Evolutionary conservation across 2,888 invertebrate genomes (phyloP), one percentile per base, ranked within the genome.

Genomic region (Tanaodytes sp.): DNA sequence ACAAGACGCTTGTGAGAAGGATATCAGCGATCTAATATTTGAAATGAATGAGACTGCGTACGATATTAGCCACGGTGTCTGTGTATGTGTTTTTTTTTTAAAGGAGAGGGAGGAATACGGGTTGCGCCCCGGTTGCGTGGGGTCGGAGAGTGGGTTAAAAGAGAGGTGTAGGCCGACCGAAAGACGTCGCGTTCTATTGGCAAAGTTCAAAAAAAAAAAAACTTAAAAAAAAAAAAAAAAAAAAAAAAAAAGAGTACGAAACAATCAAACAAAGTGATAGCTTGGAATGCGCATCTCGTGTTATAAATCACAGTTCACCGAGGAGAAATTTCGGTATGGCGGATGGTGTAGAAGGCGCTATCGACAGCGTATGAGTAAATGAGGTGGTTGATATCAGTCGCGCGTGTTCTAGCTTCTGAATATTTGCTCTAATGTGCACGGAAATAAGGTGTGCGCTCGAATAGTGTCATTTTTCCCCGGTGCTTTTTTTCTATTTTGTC

Each of bases 381-480:
- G 43, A 39, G 12, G 14, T 18, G 45, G 9, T 11, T 59, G 18
- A 23, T 48, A 40, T 42, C 31, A 33, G 33, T 27, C 11, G 31
- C 43, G 40, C 27, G 39, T 16, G 30, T 48, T 58, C 49, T 59
- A n/a, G 11, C 2, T 39, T 36, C 16, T n/a, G 42, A 42, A 8
- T 20, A 19, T 39, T 31, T 18, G 23, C 16, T 33, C 42, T 40
- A 52, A 36, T 55, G 40, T 55, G 42, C 39, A 49, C 42, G 49
- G n/a, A 40, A 31, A 36, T 48, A 48, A 42, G 31, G 33, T 6
- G 37, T 9, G 18, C 12, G 12, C 12, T 43, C 23, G 40, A 27
- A 12, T 30, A 30, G 39, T 46, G 54, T 36, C 43, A 67, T 61
- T 61, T 61, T 61, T 59, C 61, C 55, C 55, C 66, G 52, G 54